These are phyloP conservation scores for Amblyopsis hoosieri DNA, from an alignment of 2,797 vertebrate species.

Conservation along the genomic window DNA sequence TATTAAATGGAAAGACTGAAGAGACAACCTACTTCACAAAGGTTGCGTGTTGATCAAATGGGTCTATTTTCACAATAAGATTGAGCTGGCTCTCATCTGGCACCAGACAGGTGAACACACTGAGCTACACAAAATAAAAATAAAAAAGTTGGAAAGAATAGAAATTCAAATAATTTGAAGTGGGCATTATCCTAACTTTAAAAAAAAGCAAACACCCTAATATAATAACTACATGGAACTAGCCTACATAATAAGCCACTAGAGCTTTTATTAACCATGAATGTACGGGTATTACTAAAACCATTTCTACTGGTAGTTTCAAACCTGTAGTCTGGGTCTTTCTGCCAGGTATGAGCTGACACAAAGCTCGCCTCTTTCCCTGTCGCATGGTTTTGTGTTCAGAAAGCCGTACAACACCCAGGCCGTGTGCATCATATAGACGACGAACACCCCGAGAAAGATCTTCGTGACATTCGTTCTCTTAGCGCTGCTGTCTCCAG, in stretches of 20 bases:
- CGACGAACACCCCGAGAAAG: constrained; percentile 88
- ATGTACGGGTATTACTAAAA: not conserved
- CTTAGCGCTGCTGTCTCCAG: constrained; percentile 59
- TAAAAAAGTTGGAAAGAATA: not conserved
- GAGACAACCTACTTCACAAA: constrained; percentile 84
- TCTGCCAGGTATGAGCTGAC: constrained; percentile 86
- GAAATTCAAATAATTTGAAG: not conserved
- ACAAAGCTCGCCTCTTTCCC: constrained; percentile 71
- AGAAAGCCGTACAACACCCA: constrained; percentile 95
- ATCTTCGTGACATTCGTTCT: constrained; percentile 85
- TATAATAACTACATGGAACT: too few relatives aligned
- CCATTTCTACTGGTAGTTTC: not conserved
- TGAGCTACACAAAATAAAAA: constrained; percentile 52
- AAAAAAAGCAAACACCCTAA: too few relatives aligned
- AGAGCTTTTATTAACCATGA: not conserved
- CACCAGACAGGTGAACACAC: constrained; percentile 70
- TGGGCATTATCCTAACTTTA: too few relatives aligned
- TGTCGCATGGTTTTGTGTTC: constrained; percentile 88
- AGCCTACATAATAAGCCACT: not conserved
- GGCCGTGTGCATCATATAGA: constrained; percentile 91
- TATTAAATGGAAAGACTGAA: not conserved
- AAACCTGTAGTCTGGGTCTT: constrained; percentile 88
- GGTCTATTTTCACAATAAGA: constrained; percentile 86
- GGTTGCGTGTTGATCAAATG: constrained; percentile 86
- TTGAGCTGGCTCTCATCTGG: constrained; percentile 75